Percentiles rank a stretch among this genome's conserved stretches.
Evolutionary conservation across 2,113 vertebrate species (phyloP).

Genomic region (Lophotis ruficrista): DNA sequence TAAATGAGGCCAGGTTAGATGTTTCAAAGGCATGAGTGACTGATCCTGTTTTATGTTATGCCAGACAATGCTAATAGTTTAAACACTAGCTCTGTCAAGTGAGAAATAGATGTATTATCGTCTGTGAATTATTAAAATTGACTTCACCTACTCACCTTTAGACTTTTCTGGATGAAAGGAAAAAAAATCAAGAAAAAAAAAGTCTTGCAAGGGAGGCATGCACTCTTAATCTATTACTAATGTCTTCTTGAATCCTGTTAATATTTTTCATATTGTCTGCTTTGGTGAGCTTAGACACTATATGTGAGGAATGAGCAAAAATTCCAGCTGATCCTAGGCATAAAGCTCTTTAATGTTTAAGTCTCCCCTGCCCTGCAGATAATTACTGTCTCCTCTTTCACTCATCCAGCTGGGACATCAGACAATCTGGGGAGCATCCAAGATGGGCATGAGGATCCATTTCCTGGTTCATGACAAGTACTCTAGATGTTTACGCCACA

Average conservation of each 20-base stretch:
- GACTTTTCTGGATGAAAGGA: not conserved
- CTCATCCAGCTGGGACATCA: conserved; percentile 41
- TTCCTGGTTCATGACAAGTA: conserved; percentile 32
- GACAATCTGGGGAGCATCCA: conserved; percentile 47
- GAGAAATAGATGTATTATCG: conserved; percentile 50
- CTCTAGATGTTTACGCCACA: conserved; percentile 29
- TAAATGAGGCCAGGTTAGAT: conserved; percentile 26
- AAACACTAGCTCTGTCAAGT: conserved; percentile 49
- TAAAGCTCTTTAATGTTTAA: conserved; percentile 47
- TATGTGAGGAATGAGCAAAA: conserved; percentile 34
- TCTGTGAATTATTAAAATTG: conserved; percentile 33
- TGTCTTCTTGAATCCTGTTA: conserved; percentile 37
- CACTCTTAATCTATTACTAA: conserved; percentile 51
- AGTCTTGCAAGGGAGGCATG: not conserved
- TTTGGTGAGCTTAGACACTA: conserved; percentile 25
- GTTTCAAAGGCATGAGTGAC: conserved; percentile 38
- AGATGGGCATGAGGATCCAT: conserved; percentile 23
- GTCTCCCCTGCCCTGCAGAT: conserved; percentile 40
- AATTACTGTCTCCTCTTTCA: conserved; percentile 49
- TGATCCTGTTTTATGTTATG: conserved; percentile 39
- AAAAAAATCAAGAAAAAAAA: not conserved
- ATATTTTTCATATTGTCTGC: conserved; percentile 59
- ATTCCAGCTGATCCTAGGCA: conserved; percentile 42
- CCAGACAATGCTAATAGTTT: conserved; percentile 40
- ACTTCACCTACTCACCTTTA: conserved; percentile 14